Percentiles rank a stretch among this genome's conserved stretches.
phyloP scores from a whole-genome alignment of 2,888 invertebrate genomes.

The Ornithoptera priamus region DNA sequence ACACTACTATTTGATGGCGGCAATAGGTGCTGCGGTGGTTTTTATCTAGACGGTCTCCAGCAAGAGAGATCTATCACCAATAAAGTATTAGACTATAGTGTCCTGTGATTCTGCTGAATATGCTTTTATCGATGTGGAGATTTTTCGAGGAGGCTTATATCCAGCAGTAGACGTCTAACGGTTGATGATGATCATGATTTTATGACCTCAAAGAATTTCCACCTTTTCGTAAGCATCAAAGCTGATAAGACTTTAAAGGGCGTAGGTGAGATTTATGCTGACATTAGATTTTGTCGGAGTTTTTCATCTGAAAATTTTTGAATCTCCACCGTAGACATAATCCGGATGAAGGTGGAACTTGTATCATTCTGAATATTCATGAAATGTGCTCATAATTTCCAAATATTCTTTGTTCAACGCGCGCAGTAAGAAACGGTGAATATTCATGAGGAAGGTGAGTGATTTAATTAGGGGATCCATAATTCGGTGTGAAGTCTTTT shows the following conservation, averaged over 20 bases:
- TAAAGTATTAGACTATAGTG: too few species aligned
- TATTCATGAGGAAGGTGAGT: constrained; percentile 24
- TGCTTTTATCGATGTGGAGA: too few species aligned
- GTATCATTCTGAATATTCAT: constrained; percentile 29
- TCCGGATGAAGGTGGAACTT: constrained; percentile 14
- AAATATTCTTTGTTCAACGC: constrained; percentile 24
- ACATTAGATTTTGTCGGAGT: not conserved
- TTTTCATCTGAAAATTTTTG: not conserved
- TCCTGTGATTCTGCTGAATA: too few species aligned
- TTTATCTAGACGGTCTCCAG: too few species aligned
- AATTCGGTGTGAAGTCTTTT: constrained; percentile 9
- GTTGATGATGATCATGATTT: too few species aligned
- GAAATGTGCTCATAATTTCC: constrained; percentile 19
- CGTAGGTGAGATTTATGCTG: not conserved
- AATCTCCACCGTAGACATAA: constrained; percentile 7
- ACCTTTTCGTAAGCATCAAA: not conserved
- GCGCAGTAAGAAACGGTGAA: constrained; percentile 12
- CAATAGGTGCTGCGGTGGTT: too few species aligned
- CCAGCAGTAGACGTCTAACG: too few species aligned
- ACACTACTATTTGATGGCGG: too few species aligned
- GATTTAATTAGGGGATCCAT: constrained; percentile 26
- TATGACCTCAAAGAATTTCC: too few species aligned
- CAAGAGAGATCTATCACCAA: too few species aligned
- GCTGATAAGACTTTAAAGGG: not conserved
- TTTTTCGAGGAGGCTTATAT: too few species aligned